Evolutionary conservation across 2,113 vertebrate genomes (phyloP), one percentile per base, ranked within the genome.

Genomic region (Mus spicilegus): DNA sequence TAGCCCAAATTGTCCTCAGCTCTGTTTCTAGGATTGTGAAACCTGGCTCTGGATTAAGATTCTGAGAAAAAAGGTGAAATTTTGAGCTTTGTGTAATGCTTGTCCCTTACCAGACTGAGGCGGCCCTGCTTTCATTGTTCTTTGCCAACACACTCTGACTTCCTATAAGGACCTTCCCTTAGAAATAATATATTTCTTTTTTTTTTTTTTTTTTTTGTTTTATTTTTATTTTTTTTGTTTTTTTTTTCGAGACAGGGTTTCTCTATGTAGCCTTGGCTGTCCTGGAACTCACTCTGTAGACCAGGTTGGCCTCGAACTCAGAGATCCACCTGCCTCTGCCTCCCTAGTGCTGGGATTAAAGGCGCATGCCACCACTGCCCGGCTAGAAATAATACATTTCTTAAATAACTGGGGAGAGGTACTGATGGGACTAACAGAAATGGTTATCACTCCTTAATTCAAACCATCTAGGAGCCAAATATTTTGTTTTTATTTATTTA

Each of bases 41-140:
- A 22, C 30, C 10, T 13, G 13, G 28, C 42, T 49, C 28, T 36
- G 84, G 16, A 86, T 86, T 69, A 87, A 87, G 63, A 87, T 36
- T 96, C 54, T 89, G 72, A 96, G 81, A 49, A 58, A 58, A 95
- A 90, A 90, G 61, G 39, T 87, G 87, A 73, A 54, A 54, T 26
- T 92, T 85, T 49, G 61, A 93, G 39, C 51, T 94, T 93, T 94
- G 30, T 33, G n/a, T 87, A 28, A 63, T 84, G 30, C n/a, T 93
- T 94, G 87, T 65, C 46, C 81, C 58, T 95, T 95, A 19, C 61
- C 67, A 75, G 77, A 96, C 77, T 90, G 81, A 89, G 67, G 85
- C 63, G 56, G 36, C 12, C 16, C 12, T 77, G 36, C 30, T 61
- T 96, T 75, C 93, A 30, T 89, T 93, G 72, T 73, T 46, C 7